Percentiles rank a stretch among this genome's conserved stretches.
Conservation (phyloP, 2,797 vertebrate species). For the Arctocebus calabarensis region DNA sequence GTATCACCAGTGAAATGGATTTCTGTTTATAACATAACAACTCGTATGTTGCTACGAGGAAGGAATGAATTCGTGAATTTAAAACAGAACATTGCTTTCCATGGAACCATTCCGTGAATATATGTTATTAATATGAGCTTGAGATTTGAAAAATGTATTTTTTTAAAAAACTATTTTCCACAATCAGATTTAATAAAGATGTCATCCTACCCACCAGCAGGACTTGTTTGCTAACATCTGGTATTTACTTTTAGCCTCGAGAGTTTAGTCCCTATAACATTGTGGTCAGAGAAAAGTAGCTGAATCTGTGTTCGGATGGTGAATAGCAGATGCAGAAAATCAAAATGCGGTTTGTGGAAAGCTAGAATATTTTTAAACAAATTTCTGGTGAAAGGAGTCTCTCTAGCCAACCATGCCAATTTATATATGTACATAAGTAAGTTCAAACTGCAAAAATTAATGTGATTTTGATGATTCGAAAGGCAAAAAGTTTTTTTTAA, state of each 20-base stretch:
- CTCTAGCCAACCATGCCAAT: not conserved
- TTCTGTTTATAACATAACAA: not conserved
- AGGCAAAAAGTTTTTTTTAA: not conserved
- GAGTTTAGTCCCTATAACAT: slow-evolving; percentile 1
- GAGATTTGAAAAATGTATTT: not conserved
- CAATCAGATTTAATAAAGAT: not conserved
- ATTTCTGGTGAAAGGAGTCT: not conserved
- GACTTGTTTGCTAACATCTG: not conserved
- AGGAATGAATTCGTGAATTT: not conserved
- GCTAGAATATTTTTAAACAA: not conserved
- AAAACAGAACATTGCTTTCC: not conserved
- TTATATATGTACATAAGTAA: not conserved
- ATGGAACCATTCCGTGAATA: not conserved
- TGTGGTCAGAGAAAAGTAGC: not conserved
- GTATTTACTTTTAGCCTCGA: not conserved
- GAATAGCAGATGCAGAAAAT: fast-evolving
- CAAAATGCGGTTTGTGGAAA: not conserved
- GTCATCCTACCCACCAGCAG: not conserved
- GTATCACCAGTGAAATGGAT: not conserved
- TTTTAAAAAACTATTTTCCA: not conserved
- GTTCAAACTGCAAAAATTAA: not conserved
- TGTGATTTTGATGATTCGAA: not conserved
- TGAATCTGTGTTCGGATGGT: not conserved
- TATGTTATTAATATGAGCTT: not conserved
- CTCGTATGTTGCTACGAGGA: not conserved